Conservation (phyloP, 2,888 invertebrate genomes). For the Lymantria dispar region DNA sequence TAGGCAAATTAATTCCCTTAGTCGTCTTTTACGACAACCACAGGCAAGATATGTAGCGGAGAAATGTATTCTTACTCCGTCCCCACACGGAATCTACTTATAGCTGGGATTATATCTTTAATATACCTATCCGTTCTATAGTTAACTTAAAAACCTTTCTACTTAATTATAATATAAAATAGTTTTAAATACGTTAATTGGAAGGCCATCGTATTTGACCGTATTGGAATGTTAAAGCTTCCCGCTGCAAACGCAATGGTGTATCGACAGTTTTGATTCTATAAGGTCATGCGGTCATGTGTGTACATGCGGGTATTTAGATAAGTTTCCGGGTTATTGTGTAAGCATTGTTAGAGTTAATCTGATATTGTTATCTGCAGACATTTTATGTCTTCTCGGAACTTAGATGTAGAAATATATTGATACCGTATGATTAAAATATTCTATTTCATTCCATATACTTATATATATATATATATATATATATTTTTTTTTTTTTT, state of each 20-base stretch:
- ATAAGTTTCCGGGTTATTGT: slow-evolving; percentile 27
- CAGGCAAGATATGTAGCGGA: too few species aligned
- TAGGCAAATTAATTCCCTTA: too few species aligned
- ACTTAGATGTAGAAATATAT: not conserved
- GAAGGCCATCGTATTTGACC: slow-evolving; percentile 3
- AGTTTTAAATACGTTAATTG: slow-evolving; percentile 3
- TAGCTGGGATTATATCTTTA: too few species aligned
- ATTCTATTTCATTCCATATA: too few species aligned
- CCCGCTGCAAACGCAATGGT: slow-evolving; percentile 2
- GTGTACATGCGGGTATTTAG: slow-evolving; percentile 14
- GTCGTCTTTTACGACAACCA: too few species aligned
- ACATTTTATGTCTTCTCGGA: slow-evolving; percentile 2
- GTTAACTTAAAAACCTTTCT: too few species aligned
- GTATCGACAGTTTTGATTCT: slow-evolving; percentile 14
- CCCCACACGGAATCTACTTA: too few species aligned
- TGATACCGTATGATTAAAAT: too few species aligned
- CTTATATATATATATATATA: too few species aligned
- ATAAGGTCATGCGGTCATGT: slow-evolving; percentile 18
- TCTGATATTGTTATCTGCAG: slow-evolving; percentile 19
- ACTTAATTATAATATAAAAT: not conserved
- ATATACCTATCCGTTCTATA: too few species aligned
- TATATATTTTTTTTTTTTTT: too few species aligned
- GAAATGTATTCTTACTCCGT: too few species aligned
- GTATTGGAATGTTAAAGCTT: slow-evolving; percentile 9
- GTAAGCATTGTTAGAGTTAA: slow-evolving; percentile 20